Percentiles rank a stretch among this genome's conserved stretches.
Conservation (phyloP, 2,888 invertebrate genomes). For the Adineta ricciae region DNA sequence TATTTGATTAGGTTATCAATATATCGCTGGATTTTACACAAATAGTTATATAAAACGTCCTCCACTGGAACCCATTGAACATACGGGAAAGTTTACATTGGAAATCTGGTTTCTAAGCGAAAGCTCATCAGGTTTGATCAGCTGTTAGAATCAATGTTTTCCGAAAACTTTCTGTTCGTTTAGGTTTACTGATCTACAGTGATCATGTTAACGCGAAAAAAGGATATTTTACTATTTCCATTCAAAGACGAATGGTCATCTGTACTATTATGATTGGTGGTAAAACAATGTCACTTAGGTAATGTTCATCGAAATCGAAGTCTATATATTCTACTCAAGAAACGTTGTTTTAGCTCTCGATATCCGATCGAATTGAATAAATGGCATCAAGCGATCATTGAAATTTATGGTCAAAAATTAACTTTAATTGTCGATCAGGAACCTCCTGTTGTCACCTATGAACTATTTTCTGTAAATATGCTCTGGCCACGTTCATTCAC, state of each 20-base stretch:
- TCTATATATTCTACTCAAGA: too few species aligned
- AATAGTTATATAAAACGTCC: slow-evolving; percentile 1
- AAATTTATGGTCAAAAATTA: slow-evolving; percentile 16
- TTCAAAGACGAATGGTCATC: background rate
- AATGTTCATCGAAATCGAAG: too few species aligned
- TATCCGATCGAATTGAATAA: slow-evolving; percentile 10
- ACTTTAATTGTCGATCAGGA: background rate
- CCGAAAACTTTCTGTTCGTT: background rate
- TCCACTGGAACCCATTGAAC: background rate
- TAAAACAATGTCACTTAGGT: background rate
- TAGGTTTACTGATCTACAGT: slow-evolving; percentile 11
- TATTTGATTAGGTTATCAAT: background rate
- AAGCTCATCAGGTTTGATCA: background rate
- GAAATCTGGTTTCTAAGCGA: slow-evolving; percentile 16
- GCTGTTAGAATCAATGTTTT: too few species aligned
- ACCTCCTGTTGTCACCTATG: background rate
- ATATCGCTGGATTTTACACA: background rate
- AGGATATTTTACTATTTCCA: background rate
- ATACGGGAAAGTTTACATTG: background rate
- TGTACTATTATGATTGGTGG: background rate
- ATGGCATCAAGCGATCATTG: background rate
- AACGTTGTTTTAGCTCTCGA: background rate
- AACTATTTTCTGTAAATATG: background rate
- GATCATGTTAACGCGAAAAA: background rate
- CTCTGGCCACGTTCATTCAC: background rate